Base-by-base conservation (phyloP, 2,888 invertebrate genomes). In the Drosophila limbata region DNA sequence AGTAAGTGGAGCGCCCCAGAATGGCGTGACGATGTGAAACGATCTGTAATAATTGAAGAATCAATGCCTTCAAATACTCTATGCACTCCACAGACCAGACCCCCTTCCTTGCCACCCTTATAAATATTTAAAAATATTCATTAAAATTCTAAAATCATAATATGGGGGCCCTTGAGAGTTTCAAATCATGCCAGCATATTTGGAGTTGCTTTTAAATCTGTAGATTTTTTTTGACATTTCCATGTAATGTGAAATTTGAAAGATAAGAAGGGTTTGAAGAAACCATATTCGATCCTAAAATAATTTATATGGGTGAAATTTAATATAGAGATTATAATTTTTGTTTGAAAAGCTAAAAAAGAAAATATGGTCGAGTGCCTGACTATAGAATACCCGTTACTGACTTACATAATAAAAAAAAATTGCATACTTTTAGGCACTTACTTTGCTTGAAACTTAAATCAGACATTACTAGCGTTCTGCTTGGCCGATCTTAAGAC, bases 1-100 rank as follows among this genome's bases (percentile, higher is more conserved):
- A 50, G 47, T 60, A 75, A 75, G 71, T 75, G 66, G 74, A 75
- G 74, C 76, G 59, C 61, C 74, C 50, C 55, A 50, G 48, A 62
- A 59, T 44, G 40, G 50, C 66, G 66, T 74, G 74, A 57, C 47
- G 45, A 39, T 56, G 52, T 57, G 48, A 72, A 72, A 57, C 67
- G 72, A 72, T 53, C 56, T 53, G 73, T 48, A 67, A 67, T 44
- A 61, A 67, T 50, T 67, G 51, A 55, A 40, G 57, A 25, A 42
- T 19, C 57, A 37, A 57, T 57, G 19, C 25, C 25, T 37, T 31
- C 13, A 15, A n/a, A 35, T 19, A 35, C 35, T 21, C 17, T 1
- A 35, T 11, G 11, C 11, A 35, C n/a, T 11, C 15, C n/a, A 2
- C 17, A 6, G 17, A 8, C 39, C 28, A 40, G 4, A 6, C 11